These are phyloP conservation scores for Tragulus kanchil DNA, from an alignment of 2,113 vertebrate species.

Conservation along the genomic window DNA sequence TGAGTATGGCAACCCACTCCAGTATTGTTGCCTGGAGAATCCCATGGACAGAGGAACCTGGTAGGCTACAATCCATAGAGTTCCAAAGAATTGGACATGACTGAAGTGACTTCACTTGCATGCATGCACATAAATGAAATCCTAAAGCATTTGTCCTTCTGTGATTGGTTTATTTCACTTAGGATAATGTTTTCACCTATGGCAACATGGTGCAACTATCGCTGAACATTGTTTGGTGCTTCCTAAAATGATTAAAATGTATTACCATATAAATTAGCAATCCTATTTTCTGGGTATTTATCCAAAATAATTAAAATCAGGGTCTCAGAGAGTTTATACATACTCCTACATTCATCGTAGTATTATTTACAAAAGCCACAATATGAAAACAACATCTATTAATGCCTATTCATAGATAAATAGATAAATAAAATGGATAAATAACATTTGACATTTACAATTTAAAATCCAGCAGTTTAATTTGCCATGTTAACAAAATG, in stretches of 20 bases:
- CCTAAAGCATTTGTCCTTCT: not conserved
- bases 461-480: not conserved
- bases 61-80: not conserved
- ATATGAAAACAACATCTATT: not conserved
- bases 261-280: not conserved
- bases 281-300: not conserved
- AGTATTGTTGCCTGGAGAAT: not conserved
- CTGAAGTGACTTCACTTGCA: not conserved
- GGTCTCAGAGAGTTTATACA: not conserved
- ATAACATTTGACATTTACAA: not conserved
- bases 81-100: not conserved
- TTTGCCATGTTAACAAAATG: not conserved
- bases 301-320: not conserved
- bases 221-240: not conserved
- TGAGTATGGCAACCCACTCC: not conserved
- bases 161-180: not conserved
- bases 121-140: not conserved
- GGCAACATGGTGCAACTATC: not conserved
- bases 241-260: not conserved
- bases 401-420: not conserved
- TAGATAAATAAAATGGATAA: not conserved
- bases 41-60: not conserved
- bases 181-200: not conserved
- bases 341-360: no score
- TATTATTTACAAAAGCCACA: not conserved